Evolutionary conservation across 2,888 invertebrate species (phyloP), one percentile per base, ranked within the genome.

Genomic region (Oegoconia quadripuncta): DNA sequence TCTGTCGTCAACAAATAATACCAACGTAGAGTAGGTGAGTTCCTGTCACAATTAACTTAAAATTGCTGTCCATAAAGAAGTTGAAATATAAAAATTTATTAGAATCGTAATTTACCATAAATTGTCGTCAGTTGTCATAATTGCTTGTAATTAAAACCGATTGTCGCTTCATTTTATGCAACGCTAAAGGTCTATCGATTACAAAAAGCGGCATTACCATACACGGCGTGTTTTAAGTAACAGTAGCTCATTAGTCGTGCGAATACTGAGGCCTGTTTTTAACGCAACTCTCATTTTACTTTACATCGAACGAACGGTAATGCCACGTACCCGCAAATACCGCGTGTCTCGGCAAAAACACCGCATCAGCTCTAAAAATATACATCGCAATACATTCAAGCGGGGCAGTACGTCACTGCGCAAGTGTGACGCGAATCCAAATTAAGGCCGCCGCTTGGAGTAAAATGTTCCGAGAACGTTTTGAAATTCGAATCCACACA

Each of bases 361-460:
- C 62, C 66, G 63, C 76, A 82, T 84, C 86, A 83, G 67, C 69
- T 77, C 86, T 86, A 86, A 83, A 86, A 86, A 83, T 83, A 80
- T 62, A 58, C 65, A 46, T 42, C 57, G 59, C 50, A 40, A 41
- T 50, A 51, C 55, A 52, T 45, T 45, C 57, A 55, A 57, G 57
- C 58, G 61, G 56, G 41, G 40, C 36, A 47, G 42, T 36, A 47
- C 55, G n/a, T n/a, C n/a, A 56, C 59, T 61, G 63, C 68, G 69
- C 70, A 62, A 64, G 64, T 59, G 61, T 55, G 54, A 44, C 42
- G 37, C 38, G 47, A 55, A 47, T 76, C 74, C 72, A 72, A 62
- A 53, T 50, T 74, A 73, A 60, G 53, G 52, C 77, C 76, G 80
- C 76, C 77, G 65, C 63, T 71, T 55, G 63, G 57, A 63, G 55